phyloP scores from a whole-genome alignment of 2,113 vertebrate genomes.

The Steatornis caripensis region DNA sequence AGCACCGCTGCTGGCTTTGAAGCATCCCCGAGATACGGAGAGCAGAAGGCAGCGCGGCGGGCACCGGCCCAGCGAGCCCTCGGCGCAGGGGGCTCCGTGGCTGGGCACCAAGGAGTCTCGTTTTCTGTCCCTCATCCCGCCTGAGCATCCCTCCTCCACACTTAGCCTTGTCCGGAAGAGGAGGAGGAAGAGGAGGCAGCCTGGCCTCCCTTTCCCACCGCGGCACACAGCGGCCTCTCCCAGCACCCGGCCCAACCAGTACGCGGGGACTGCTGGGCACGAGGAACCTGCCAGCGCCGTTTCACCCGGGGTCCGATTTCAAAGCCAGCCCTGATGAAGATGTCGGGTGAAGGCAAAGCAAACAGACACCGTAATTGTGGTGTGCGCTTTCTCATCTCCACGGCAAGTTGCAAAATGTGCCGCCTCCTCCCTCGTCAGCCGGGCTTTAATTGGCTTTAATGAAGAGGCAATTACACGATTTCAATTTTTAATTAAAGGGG shows the following conservation, averaged over 20 bases:
- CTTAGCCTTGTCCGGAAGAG: not conserved
- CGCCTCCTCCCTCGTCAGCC: constrained; percentile 43
- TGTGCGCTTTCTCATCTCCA: not conserved
- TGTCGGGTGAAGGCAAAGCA: not conserved
- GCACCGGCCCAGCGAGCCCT: not conserved
- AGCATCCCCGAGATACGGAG: not conserved
- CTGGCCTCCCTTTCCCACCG: not conserved
- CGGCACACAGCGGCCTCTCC: not conserved
- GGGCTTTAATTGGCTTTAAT: constrained; percentile 50
- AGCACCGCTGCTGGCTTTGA: accelerated
- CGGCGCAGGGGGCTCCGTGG: accelerated
- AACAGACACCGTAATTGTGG: constrained; percentile 21
- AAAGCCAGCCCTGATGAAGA: not conserved
- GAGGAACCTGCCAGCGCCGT: not conserved
- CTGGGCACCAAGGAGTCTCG: accelerated
- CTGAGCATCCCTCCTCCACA: not conserved
- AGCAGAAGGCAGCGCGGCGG: not conserved
- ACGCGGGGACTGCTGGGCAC: not conserved
- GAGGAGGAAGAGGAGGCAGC: not conserved
- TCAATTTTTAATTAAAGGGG: constrained; percentile 50
- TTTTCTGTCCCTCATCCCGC: not conserved
- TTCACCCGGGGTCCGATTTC: not conserved
- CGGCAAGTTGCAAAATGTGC: constrained; percentile 42
- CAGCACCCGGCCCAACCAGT: not conserved
- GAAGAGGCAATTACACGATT: constrained; percentile 48